Evolutionary conservation across 1,140 invertebrate genomes (phyloP), one percentile per base, ranked within the genome.

Genomic region (Colletes latitarsis): DNA sequence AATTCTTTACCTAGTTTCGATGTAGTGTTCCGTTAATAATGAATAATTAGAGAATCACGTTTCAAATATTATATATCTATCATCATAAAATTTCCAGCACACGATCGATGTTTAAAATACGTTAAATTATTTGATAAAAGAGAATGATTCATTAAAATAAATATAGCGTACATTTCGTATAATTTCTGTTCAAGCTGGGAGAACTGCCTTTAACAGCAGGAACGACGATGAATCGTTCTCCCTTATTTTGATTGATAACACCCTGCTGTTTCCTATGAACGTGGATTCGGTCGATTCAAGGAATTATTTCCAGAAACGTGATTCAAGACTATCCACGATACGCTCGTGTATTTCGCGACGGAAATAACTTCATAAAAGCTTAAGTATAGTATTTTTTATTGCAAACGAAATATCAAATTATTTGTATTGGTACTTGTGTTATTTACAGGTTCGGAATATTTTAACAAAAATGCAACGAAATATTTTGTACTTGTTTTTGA

Each of bases 311-410:
- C 30, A 62, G 43, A 62, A 70, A 49, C 57, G 46, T 52, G 21
- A 60, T 60, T 70, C 55, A 77, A 77, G 66, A 41, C 43, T 60
- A 46, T 39, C 14, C 41, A 5, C 17, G 19, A 68, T 46, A 19
- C 39, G 66, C 58, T 68, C 64, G 49, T 43, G 21, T 64, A 69
- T 69, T 70, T 77, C 66, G 30, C 19, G 66, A 77, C 43, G 30
- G 12, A 46, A 60, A 12, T 46, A 70, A 15, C 55, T 70, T 62
- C 6, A 41, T 17, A 1, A 6, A 39, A 77, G 19, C 19, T 21
- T 21, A 17, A 15, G 1, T 41, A 46, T n/a, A 10, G 9, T 39
- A n/a, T 67, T 8, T 19, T 30, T 67, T 67, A 30, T 30, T 30
- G 30, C 30, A 30, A 30, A 30, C 30, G 30, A 30, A 30, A 30